Percentiles rank a stretch among this genome's conserved stretches.
phyloP scores from a whole-genome alignment of 2,113 vertebrate genomes.

The Oophaga pumilio region DNA sequence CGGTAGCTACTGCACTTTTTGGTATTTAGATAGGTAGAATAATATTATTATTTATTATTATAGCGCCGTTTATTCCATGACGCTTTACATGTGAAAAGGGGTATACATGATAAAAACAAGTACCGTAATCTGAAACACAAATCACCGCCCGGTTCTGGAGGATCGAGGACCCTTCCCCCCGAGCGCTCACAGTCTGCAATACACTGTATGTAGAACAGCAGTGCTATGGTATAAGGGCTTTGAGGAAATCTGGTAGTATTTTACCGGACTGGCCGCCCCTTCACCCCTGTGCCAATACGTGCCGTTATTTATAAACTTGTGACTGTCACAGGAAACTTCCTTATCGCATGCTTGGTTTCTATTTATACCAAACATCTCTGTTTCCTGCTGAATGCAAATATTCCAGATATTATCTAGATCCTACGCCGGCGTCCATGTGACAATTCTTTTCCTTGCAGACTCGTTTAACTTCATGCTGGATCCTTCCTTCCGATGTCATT shows the following conservation, averaged over 20 bases:
- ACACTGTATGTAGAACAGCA: no score
- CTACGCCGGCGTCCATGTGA: background rate
- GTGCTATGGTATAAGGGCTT: no score
- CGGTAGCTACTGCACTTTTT: no score
- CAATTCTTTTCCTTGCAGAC: background rate
- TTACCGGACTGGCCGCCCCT: background rate
- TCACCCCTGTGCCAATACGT: background rate
- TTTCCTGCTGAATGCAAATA: slow-evolving; percentile 3
- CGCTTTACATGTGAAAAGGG: no score
- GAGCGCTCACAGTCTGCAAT: no score
- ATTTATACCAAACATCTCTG: slow-evolving; percentile 3
- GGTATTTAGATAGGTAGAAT: no score
- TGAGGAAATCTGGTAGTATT: background rate
- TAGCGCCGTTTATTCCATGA: no score
- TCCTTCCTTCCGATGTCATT: slow-evolving; percentile 36
- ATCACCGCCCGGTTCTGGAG: no score
- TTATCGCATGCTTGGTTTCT: background rate
- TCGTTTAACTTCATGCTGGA: background rate
- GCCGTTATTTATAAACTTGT: background rate
- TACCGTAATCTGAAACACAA: no score
- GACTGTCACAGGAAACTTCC: background rate
- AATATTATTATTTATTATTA: no score
- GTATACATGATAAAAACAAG: no score
- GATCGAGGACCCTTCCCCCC: no score
- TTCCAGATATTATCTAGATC: background rate